Percentiles rank a stretch among this genome's conserved stretches.
These are phyloP conservation scores for Anguilla anguilla DNA, from an alignment of 2,797 vertebrate species.

Conservation along the genomic window DNA sequence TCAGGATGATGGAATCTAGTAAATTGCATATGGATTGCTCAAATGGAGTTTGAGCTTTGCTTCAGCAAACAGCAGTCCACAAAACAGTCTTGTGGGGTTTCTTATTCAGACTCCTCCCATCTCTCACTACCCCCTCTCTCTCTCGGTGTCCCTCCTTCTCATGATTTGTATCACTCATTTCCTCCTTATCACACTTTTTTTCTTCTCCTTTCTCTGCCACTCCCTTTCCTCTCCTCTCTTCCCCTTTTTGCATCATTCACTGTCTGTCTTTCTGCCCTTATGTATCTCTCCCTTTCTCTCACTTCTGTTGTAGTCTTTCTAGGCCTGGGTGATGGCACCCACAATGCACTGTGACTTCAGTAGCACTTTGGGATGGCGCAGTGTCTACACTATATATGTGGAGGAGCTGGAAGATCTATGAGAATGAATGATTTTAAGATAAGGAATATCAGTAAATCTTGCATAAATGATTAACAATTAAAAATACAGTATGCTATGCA, in stretches of 20 bases:
- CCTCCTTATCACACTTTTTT: background rate
- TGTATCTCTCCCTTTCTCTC: background rate
- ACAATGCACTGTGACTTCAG: background rate
- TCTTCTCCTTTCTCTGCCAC: background rate
- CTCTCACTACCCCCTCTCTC: background rate
- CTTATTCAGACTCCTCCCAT: background rate
- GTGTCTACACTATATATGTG: background rate
- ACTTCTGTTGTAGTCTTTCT: background rate
- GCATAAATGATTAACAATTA: background rate
- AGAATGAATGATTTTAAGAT: background rate
- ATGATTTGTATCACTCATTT: background rate
- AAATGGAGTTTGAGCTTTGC: constrained; percentile 12
- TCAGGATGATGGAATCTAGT: constrained; percentile 13
- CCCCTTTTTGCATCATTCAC: constrained; percentile 7
- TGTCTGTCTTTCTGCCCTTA: background rate
- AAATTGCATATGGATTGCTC: constrained; percentile 13
- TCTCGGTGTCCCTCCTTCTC: background rate
- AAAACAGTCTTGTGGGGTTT: background rate
- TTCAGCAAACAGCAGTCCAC: constrained; percentile 16
- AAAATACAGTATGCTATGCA: background rate
- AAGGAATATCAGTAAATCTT: background rate
- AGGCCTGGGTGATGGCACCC: too few species aligned
- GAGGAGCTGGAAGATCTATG: background rate
- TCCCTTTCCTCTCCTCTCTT: background rate
- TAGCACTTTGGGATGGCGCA: background rate